These are phyloP conservation scores for Columba guinea DNA, from an alignment of 2,797 vertebrate species.

Conservation along the genomic window DNA sequence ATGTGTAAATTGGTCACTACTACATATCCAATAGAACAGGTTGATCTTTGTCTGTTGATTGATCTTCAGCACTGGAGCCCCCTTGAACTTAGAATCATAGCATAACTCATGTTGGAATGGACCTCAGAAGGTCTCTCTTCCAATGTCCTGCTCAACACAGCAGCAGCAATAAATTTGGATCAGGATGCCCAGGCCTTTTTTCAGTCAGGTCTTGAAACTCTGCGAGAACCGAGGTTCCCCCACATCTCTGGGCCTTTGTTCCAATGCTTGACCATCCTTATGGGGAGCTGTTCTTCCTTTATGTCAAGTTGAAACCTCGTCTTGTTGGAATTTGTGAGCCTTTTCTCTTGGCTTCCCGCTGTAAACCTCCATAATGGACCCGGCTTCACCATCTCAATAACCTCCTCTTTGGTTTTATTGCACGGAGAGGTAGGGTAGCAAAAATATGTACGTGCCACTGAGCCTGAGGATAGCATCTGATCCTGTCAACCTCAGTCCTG, in stretches of 20 bases:
- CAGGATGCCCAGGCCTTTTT: background rate
- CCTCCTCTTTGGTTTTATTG: background rate
- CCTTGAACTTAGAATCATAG: background rate
- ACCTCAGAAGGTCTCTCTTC: background rate
- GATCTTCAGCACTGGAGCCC: background rate
- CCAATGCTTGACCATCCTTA: background rate
- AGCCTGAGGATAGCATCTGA: background rate
- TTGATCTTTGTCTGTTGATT: background rate
- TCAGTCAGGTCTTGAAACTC: background rate
- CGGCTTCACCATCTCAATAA: background rate
- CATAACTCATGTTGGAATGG: background rate
- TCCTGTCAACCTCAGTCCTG: rapidly evolving
- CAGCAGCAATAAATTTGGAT: background rate
- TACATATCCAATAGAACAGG: background rate
- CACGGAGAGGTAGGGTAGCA: background rate
- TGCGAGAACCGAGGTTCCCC: background rate
- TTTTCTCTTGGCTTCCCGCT: background rate
- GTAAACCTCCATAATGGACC: background rate
- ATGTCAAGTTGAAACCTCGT: background rate
- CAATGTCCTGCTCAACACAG: background rate
- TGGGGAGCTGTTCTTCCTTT: background rate
- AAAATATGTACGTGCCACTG: background rate
- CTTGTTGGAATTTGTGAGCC: background rate
- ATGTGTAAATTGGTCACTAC: background rate
- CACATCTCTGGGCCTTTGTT: background rate